These are phyloP conservation scores for Metaphire vulgaris DNA, from an alignment of 1,140 invertebrate genomes.

Conservation along the genomic window DNA sequence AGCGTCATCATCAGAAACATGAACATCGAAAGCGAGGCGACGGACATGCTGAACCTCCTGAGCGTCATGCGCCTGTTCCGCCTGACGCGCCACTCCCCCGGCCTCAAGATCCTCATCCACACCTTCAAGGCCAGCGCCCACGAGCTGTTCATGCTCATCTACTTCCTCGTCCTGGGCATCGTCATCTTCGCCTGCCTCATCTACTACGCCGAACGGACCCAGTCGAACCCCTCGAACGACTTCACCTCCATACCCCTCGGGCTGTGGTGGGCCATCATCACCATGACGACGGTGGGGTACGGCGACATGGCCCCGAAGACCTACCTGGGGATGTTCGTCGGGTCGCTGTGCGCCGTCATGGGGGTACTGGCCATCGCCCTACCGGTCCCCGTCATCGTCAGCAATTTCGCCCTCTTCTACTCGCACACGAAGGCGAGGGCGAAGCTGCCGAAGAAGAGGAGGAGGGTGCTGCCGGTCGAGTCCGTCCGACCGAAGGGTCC, in stretches of 20 bases:
- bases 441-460: conserved; percentile 76
- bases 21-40: conserved; percentile 67
- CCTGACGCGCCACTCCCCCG: conserved; percentile 66
- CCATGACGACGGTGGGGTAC: conserved; percentile 62
- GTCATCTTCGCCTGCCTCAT: conserved; percentile 98
- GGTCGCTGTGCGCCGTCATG: conserved; percentile 77
- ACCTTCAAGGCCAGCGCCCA: conserved; percentile 95
- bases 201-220: conserved; percentile 97
- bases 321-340: conserved; percentile 63
- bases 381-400: conserved; percentile 87
- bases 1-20: conserved; percentile 67
- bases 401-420: conserved; percentile 89
- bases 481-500: conserved; percentile 25
- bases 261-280: conserved; percentile 58
- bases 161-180: conserved; percentile 65
- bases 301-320: conserved; percentile 86
- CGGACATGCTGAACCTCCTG: conserved; percentile 98
- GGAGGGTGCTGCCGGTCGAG: conserved; percentile 85
- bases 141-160: conserved; percentile 81
- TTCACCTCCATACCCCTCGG: conserved; percentile 87
- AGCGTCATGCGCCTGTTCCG: conserved; percentile 97
- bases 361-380: conserved; percentile 86
- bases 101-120: conserved; percentile 95
- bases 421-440: conserved; percentile 83
- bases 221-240: conserved; percentile 89